Percentiles rank a stretch among this genome's conserved stretches.
These are phyloP conservation scores for Orchesellides sinensis DNA, from an alignment of 2,888 invertebrate species.

Conservation along the genomic window DNA sequence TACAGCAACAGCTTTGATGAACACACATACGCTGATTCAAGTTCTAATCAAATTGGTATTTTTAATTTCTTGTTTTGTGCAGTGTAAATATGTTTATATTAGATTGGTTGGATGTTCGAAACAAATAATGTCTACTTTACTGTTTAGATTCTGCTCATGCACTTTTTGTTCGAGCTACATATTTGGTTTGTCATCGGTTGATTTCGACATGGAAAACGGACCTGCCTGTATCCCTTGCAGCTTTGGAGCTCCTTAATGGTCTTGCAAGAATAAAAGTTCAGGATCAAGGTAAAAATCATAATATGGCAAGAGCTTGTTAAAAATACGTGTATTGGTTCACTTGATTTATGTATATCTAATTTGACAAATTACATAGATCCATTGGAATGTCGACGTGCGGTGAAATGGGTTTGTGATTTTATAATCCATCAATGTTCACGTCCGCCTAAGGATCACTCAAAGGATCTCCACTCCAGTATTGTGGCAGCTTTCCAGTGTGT, in stretches of 20 bases:
- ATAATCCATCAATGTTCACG: constrained; percentile 94
- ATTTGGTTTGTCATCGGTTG: constrained; percentile 94
- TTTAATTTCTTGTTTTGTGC: constrained; percentile 74
- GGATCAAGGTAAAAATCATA: constrained; percentile 87
- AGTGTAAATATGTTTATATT: neutral
- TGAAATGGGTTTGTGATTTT: constrained; percentile 99
- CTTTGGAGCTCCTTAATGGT: constrained; percentile 92
- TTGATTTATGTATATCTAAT: neutral
- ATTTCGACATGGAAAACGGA: constrained; percentile 98
- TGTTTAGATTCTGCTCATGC: constrained; percentile 88
- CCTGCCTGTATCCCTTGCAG: constrained; percentile 94
- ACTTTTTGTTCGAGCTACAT: constrained; percentile 93
- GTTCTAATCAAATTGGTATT: constrained; percentile 73
- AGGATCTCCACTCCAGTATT: constrained; percentile 95
- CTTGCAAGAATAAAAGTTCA: constrained; percentile 92
- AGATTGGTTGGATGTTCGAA: neutral
- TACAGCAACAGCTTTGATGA: constrained; percentile 75
- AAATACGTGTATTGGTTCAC: neutral
- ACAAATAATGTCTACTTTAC: constrained; percentile 23
- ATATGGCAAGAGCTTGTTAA: neutral
- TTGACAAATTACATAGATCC: constrained; percentile 82
- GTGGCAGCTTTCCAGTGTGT: constrained; percentile 95
- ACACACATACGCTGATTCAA: constrained; percentile 71
- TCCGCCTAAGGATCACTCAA: constrained; percentile 95
- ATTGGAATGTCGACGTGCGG: constrained; percentile 92